Percentiles rank a stretch among this genome's conserved stretches.
These are phyloP conservation scores for Trichomalopsis sarcophagae DNA, from an alignment of 1,140 invertebrate species.

Conservation along the genomic window DNA sequence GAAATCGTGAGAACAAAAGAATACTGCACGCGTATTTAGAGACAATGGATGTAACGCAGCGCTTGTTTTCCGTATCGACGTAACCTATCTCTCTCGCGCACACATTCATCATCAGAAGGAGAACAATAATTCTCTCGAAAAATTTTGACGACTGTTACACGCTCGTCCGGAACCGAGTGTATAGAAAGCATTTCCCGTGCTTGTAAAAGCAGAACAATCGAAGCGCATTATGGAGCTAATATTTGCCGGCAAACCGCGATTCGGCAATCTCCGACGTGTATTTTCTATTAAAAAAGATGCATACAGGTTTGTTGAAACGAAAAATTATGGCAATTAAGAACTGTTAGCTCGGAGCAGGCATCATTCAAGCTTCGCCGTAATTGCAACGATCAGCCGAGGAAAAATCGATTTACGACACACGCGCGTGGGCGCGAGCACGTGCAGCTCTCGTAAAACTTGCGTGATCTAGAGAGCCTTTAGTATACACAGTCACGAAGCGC, in stretches of 20 bases:
- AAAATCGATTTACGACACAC: background rate
- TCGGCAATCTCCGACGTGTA: background rate
- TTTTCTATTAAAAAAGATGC: background rate
- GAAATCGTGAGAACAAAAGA: slow-evolving; percentile 16
- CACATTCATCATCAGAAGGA: background rate
- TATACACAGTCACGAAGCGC: background rate
- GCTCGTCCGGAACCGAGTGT: background rate
- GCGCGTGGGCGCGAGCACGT: background rate
- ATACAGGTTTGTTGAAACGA: too few relatives aligned
- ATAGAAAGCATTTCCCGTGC: background rate
- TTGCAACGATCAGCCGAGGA: background rate
- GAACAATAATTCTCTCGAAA: background rate
- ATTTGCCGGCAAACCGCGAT: background rate
- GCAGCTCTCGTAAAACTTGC: slow-evolving; percentile 5
- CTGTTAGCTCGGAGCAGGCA: too few relatives aligned
- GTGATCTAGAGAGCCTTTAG: background rate
- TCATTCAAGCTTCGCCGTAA: too few relatives aligned
- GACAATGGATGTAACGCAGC: background rate
- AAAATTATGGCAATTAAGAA: too few relatives aligned
- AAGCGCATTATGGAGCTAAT: background rate
- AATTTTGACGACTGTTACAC: background rate
- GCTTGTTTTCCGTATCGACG: background rate
- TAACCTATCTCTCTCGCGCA: background rate
- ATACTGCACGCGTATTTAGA: background rate
- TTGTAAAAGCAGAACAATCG: background rate